A percentile compares a stretch with the other conserved stretches of the same genome.
Evolutionary conservation across 2,888 invertebrate genomes (phyloP).

Genomic region (Tiliacea citrago): DNA sequence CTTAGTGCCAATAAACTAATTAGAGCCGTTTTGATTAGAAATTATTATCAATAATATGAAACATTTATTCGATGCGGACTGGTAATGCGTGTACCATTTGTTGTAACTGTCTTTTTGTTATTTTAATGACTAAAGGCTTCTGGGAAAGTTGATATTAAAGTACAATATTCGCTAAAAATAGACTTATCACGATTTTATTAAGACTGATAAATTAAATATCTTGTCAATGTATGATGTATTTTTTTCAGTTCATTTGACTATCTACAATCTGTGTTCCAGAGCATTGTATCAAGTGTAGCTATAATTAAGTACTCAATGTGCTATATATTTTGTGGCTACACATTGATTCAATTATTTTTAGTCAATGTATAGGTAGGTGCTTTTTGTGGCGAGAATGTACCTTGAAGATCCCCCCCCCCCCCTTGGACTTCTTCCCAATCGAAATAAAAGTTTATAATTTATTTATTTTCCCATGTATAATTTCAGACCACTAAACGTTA

Average conservation of each 20-base stretch:
- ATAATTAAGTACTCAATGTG: background rate
- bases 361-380: background rate
- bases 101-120: background rate
- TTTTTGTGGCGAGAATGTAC: background rate
- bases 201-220: background rate
- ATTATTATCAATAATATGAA: conserved; percentile 28
- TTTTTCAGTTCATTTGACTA: background rate
- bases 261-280: background rate
- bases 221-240: too few relatives aligned
- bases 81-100: background rate
- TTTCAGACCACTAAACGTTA: background rate
- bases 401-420: background rate
- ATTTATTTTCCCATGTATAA: background rate
- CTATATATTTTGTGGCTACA: background rate
- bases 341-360: background rate
- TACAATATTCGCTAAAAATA: background rate
- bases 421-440: background rate
- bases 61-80: conserved; percentile 24
- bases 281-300: background rate
- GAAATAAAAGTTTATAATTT: background rate
- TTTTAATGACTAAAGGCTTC: background rate
- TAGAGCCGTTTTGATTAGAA: conserved; percentile 32
- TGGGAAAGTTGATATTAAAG: background rate
- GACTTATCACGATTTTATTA: background rate
- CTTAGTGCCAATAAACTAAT: conserved; percentile 48